These are phyloP conservation scores for Drosophila phalerata DNA, from an alignment of 2,888 invertebrate species.

Conservation along the genomic window DNA sequence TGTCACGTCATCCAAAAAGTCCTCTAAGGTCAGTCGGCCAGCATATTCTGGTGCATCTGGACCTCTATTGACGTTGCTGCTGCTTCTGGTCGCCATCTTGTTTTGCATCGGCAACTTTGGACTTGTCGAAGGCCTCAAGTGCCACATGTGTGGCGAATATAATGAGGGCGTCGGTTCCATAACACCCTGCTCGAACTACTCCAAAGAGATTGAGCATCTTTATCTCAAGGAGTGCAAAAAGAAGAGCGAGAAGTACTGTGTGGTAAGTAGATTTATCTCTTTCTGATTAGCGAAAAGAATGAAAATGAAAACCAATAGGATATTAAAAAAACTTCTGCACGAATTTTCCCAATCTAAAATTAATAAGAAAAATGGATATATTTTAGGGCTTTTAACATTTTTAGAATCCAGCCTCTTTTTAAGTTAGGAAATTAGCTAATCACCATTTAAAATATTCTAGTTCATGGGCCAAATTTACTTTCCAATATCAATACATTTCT, in stretches of 20 bases:
- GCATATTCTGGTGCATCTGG: conserved; percentile 46
- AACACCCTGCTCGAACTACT: conserved; percentile 92
- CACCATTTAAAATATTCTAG: too few species aligned
- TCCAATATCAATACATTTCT: too few species aligned
- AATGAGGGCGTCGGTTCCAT: conserved; percentile 94
- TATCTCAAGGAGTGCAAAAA: conserved; percentile 90
- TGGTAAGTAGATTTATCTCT: conserved; percentile 88
- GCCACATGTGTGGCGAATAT: conserved; percentile 93
- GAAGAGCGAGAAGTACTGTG: conserved; percentile 89
- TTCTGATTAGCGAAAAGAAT: background rate
- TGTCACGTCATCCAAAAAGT: conserved; percentile 39
- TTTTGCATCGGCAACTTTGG: conserved; percentile 74
- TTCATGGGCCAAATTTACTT: too few species aligned
- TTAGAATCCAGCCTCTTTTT: too few species aligned
- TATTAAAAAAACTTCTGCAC: too few species aligned
- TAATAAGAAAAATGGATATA: too few species aligned
- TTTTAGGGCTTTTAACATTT: too few species aligned
- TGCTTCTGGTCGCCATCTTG: conserved; percentile 70
- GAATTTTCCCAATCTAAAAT: too few species aligned
- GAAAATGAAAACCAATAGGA: too few species aligned
- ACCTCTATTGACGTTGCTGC: conserved; percentile 30
- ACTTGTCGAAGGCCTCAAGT: conserved; percentile 86
- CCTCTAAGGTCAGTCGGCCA: conserved; percentile 27
- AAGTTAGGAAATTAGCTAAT: too few species aligned
- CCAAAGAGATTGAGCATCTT: conserved; percentile 88